A percentile compares a stretch with the other conserved stretches of the same genome.
phyloP scores from a whole-genome alignment of 2,113 vertebrate genomes.

The Chaetodon trifascialis region DNA sequence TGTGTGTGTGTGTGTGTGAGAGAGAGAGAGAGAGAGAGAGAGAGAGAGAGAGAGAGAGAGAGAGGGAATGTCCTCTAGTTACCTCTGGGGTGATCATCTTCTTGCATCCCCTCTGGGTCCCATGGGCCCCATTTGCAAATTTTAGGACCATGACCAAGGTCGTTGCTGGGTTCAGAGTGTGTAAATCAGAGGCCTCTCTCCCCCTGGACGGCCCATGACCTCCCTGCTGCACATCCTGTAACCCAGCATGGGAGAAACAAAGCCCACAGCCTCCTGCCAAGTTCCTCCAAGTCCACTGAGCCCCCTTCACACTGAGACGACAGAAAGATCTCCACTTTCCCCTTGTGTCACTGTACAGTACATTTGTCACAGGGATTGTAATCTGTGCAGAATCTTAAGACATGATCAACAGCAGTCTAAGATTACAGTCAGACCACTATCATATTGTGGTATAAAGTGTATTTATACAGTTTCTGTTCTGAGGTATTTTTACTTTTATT shows the following conservation, averaged over 20 bases:
- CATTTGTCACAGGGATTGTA: background rate
- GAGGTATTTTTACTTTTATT: background rate
- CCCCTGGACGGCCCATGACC: constrained; percentile 46
- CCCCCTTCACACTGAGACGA: background rate
- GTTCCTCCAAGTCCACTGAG: constrained; percentile 14
- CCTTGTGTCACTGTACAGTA: background rate
- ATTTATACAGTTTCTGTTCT: background rate
- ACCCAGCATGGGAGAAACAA: constrained; percentile 48
- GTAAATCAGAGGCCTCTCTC: constrained; percentile 60
- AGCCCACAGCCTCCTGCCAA: constrained; percentile 40
- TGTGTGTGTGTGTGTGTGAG: too few species aligned
- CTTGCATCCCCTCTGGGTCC: constrained; percentile 24
- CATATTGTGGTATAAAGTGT: background rate
- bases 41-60: constrained; percentile 28
- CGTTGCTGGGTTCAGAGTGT: constrained; percentile 38
- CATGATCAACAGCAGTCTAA: background rate
- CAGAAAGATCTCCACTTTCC: background rate
- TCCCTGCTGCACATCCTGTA: constrained; percentile 62
- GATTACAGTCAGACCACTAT: background rate
- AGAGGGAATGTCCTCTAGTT: constrained; percentile 65
- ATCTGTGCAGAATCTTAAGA: background rate
- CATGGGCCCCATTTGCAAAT: constrained; percentile 58
- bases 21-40: constrained; percentile 30
- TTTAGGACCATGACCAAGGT: constrained; percentile 36
- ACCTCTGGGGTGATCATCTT: constrained; percentile 55